Conservation (phyloP, 1,140 invertebrate species). For the Dreissena polymorpha region DNA sequence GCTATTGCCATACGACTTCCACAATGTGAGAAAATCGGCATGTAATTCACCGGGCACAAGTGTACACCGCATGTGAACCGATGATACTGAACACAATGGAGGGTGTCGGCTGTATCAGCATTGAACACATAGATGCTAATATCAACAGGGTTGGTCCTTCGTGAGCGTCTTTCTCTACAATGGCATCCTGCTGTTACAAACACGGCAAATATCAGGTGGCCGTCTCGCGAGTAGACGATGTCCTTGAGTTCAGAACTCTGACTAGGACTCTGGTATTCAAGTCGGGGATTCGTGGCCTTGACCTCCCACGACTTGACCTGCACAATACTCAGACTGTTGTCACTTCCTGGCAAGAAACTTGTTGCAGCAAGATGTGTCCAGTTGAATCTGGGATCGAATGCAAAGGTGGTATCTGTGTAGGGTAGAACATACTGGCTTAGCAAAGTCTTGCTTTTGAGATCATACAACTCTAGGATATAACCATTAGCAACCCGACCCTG, state of each 20-base stretch:
- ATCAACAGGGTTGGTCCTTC: slow-evolving; percentile 72
- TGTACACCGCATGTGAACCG: slow-evolving; percentile 76
- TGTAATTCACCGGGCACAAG: slow-evolving; percentile 77
- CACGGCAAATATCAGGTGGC: slow-evolving; percentile 75
- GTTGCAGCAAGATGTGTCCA: slow-evolving; percentile 77
- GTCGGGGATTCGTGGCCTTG: slow-evolving; percentile 69
- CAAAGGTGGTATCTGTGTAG: slow-evolving; percentile 74
- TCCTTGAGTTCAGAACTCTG: slow-evolving; percentile 75
- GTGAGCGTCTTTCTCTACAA: slow-evolving; percentile 75
- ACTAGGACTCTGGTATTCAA: slow-evolving; percentile 72
- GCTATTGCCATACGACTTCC: slow-evolving; percentile 78
- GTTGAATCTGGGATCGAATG: slow-evolving; percentile 77
- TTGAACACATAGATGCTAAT: slow-evolving; percentile 77
- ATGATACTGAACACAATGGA: slow-evolving; percentile 78
- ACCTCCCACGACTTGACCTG: slow-evolving; percentile 71
- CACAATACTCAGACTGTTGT: slow-evolving; percentile 76
- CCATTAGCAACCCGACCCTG: slow-evolving; percentile 60
- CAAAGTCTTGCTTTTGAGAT: slow-evolving; percentile 69
- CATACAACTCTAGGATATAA: slow-evolving; percentile 75
- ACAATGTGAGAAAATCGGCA: slow-evolving; percentile 77
- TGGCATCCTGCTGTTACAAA: slow-evolving; percentile 74
- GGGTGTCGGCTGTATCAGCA: slow-evolving; percentile 73
- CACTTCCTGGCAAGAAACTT: slow-evolving; percentile 72
- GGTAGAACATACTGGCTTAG: slow-evolving; percentile 69
- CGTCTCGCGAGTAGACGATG: slow-evolving; percentile 75